Base-by-base conservation (phyloP, 2,888 invertebrate genomes). In the Campopleginae sp. region DNA sequence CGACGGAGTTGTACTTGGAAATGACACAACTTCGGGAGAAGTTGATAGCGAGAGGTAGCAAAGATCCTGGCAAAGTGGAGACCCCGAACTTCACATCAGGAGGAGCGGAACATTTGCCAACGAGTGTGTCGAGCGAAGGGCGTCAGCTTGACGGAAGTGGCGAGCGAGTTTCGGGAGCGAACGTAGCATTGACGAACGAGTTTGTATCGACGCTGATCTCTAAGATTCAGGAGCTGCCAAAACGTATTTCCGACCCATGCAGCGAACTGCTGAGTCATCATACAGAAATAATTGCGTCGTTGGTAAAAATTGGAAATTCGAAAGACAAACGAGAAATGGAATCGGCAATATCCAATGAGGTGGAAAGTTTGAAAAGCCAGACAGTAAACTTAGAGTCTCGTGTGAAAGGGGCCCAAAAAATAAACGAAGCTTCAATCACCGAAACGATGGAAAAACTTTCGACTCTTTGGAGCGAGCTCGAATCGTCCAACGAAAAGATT, bases 51-150 rank as follows among this genome's bases (percentile, higher is more conserved):
- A 79, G 61, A 48, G 93, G 93, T 4, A 87, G 86, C 6, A 92
- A 89, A 66, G 92, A 92, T 85, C 91, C 92, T 0, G 92, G 92
- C 19, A 90, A 89, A 72, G 72, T 91, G 19, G 92, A 93, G 12
- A 89, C 88, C 12, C 58, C 90, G 19, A 85, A 84, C 42, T 70
- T 88, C 19, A 61, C 79, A 12, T 19, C 46, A 12, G 61, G 51
- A n/a, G 66, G 80, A 17, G n/a, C 48, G 19, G n/a, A 78, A 5
- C 63, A 75, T 23, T 19, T 58, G 23, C 10, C 23, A 14, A 61
- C 58, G n/a, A 42, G 54, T n/a, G 63, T 77, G 19, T 17, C 78
- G 14, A 80, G 72, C 17, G 70, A 85, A 44, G 70, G 80, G 10
- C 80, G 63, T 42, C 68, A n/a, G 31, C 58, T 78, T 48, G 61